Evolutionary conservation across 2,113 vertebrate species (phyloP).

Genomic region (Cettia cetti): DNA sequence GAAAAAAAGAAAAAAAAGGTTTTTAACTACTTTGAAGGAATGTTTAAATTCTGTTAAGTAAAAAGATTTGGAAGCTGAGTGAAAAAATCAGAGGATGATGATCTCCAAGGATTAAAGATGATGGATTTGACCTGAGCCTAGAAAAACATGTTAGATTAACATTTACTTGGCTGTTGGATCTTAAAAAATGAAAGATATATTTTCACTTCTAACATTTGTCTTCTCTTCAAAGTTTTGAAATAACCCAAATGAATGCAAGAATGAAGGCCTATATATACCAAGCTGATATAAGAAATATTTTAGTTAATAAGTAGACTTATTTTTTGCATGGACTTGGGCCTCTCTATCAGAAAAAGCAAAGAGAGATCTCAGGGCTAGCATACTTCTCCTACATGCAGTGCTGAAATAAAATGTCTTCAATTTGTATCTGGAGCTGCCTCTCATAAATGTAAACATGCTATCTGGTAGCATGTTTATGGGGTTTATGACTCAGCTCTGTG

Average conservation of each 20-base stretch:
- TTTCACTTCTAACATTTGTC: constrained; percentile 18
- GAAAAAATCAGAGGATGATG: not conserved
- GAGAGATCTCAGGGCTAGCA: not conserved
- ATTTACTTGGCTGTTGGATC: not conserved
- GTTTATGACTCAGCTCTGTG: not conserved
- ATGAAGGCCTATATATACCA: not conserved
- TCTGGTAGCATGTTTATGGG: not conserved
- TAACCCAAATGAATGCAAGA: constrained; percentile 33
- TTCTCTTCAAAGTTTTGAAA: constrained; percentile 35
- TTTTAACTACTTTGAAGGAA: not conserved
- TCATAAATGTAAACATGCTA: not conserved
- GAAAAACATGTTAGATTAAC: constrained; percentile 1
- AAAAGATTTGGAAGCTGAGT: constrained; percentile 7
- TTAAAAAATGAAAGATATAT: not conserved
- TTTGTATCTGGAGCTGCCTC: not conserved
- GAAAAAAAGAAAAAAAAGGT: not conserved
- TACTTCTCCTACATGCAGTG: not conserved
- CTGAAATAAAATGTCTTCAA: not conserved
- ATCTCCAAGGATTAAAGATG: constrained; percentile 25
- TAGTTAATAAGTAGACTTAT: not conserved
- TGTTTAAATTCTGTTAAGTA: constrained; percentile 20
- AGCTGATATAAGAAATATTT: constrained; percentile 1
- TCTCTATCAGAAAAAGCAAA: not conserved
- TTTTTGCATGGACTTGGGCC: not conserved
- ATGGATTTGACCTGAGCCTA: constrained; percentile 22